phyloP scores from a whole-genome alignment of 1,140 invertebrate species.

The Physella acuta region DNA sequence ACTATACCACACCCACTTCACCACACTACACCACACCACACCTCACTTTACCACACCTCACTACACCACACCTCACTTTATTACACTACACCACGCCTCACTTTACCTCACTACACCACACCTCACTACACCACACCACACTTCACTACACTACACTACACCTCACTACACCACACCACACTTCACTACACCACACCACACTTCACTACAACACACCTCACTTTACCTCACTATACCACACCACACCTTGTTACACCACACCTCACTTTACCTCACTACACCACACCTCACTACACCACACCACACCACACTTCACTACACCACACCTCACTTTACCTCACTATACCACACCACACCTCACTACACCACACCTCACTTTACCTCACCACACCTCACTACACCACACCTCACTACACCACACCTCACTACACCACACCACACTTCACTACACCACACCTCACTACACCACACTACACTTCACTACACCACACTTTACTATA shows the following conservation, averaged over 20 bases:
- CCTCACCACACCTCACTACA: slow-evolving; percentile 28
- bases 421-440: slow-evolving; percentile 26
- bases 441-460: slow-evolving; percentile 3
- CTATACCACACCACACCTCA: slow-evolving; percentile 25
- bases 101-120: slow-evolving; percentile 3
- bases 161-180: slow-evolving; percentile 4
- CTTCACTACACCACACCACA: slow-evolving; percentile 23
- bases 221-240: slow-evolving; percentile 23
- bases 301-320: neutral
- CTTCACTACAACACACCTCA: slow-evolving; percentile 24
- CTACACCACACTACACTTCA: neutral
- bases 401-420: slow-evolving; percentile 27
- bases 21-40: slow-evolving; percentile 25
- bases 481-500: neutral
- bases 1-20: no score
- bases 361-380: slow-evolving; percentile 25
- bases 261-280: neutral
- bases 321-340: slow-evolving; percentile 13
- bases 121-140: slow-evolving; percentile 7
- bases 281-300: neutral
- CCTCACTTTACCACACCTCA: slow-evolving; percentile 23
- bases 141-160: neutral
- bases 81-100: slow-evolving; percentile 21
- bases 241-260: slow-evolving; percentile 7
- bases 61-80: slow-evolving; percentile 24